Conservation (phyloP, 1,140 invertebrate genomes). For the Telenomus remus region DNA sequence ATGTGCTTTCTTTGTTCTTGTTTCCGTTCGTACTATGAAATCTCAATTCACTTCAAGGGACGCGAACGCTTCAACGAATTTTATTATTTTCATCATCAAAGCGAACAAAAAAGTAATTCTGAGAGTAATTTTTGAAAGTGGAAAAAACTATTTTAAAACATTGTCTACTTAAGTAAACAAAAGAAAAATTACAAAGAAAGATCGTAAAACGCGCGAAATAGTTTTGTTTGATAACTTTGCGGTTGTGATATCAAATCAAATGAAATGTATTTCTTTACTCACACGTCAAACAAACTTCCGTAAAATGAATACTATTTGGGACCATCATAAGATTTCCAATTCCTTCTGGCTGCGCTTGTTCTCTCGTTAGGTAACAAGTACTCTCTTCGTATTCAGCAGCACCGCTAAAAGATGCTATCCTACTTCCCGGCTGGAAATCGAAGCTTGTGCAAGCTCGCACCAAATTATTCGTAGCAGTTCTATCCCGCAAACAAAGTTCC, state of each 20-base stretch:
- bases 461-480: conserved; percentile 86
- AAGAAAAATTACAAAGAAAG: not conserved
- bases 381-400: conserved; percentile 92
- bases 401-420: conserved; percentile 87
- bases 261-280: too few species aligned
- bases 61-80: too few species aligned
- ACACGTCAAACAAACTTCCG: conserved; percentile 92
- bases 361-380: conserved; percentile 89
- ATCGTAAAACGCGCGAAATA: not conserved
- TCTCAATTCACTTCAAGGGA: too few species aligned
- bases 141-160: too few species aligned
- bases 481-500: conserved; percentile 88
- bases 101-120: too few species aligned
- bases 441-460: conserved; percentile 89
- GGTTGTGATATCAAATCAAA: not conserved
- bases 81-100: too few species aligned
- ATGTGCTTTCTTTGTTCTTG: too few species aligned
- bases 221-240: too few species aligned
- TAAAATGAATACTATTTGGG: conserved; percentile 90
- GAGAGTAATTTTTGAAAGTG: too few species aligned
- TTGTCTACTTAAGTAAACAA: too few species aligned
- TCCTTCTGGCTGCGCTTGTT: conserved; percentile 89
- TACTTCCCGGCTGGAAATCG: conserved; percentile 91
- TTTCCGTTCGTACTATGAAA: too few species aligned
- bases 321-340: conserved; percentile 89